A percentile compares a stretch with the other conserved stretches of the same genome.
These are phyloP conservation scores for Atractosteus spatula DNA, from an alignment of 2,113 vertebrate genomes.

Conservation along the genomic window DNA sequence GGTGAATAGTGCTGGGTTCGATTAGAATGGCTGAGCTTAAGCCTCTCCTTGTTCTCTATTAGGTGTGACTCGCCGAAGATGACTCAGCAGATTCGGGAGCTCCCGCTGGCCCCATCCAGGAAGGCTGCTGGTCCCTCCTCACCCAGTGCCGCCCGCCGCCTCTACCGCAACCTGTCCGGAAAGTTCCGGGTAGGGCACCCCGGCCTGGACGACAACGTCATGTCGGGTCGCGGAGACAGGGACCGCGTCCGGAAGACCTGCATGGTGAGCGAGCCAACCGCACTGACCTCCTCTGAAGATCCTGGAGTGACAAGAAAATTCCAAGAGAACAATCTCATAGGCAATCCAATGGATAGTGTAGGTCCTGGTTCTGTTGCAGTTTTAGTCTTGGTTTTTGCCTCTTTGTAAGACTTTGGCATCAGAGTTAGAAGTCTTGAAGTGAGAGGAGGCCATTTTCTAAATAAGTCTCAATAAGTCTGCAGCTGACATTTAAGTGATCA, in stretches of 20 bases:
- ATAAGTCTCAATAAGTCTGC: no score
- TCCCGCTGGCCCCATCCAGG: slow-evolving; percentile 67
- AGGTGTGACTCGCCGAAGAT: slow-evolving; percentile 84
- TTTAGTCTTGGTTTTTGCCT: no score
- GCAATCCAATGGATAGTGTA: no score
- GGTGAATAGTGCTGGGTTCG: no score
- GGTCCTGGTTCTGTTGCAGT: no score
- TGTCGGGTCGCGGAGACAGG: slow-evolving; percentile 71
- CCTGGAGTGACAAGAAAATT: no score
- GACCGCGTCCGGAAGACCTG: slow-evolving; percentile 79
- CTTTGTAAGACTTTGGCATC: no score
- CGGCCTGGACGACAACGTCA: slow-evolving; percentile 71
- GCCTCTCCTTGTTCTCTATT: slow-evolving; percentile 2
- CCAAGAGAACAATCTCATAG: no score
- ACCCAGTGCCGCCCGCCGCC: slow-evolving; percentile 80
- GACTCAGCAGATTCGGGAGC: slow-evolving; percentile 78
- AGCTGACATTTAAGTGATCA: no score
- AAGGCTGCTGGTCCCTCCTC: slow-evolving; percentile 77
- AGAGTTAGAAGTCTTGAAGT: no score
- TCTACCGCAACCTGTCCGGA: slow-evolving; percentile 89
- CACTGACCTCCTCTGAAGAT: background rate
- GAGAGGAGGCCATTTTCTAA: no score
- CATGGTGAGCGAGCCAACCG: slow-evolving; percentile 60
- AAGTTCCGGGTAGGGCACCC: slow-evolving; percentile 82
- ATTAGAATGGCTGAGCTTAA: no score